Base-by-base conservation (phyloP, 2,113 vertebrate species). In the Heteronetta atricapilla region DNA sequence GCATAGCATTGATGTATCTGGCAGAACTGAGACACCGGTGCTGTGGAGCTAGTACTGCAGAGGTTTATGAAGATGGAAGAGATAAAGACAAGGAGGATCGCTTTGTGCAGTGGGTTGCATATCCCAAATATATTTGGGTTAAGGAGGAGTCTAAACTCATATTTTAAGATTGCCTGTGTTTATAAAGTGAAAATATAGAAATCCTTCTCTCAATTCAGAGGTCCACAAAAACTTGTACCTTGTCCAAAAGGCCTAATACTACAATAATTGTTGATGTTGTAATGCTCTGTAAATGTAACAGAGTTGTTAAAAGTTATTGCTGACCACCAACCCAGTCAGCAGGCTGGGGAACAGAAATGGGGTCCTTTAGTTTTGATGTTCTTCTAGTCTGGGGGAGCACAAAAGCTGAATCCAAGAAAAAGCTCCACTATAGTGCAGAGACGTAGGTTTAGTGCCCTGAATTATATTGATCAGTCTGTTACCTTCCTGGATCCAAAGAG, bases 371-470 rank as follows among this genome's bases (percentile, higher is more conserved):
- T 29, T 67, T 29, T 38, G 11, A 28, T 77, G 23, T 42, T n/a
- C 3, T 44, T 84, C 42, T 59, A 50, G 11, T n/a, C 18, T 13
- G 8, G 46, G 28, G 66, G 40, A 74, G 31, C 42, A n/a, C 28
- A 77, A 78, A 78, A 89, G 8, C 16, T 84, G 33, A 74, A 78
- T 13, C 14, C 44, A 72, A 17, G 26, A 40, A 69, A 52, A 62
- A 59, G 18, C 1, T 10, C 11, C 11, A 4, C 7, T 46, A 11
- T 67, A 13, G 10, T 73, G 23, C 8, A 33, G 18, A 64, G 59
- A 29, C 3, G 4, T 11, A 33, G 33, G 9, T 20, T 89, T 53
- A 44, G 11, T 50, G 69, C 20, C 34, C 1, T 1, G 7, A 0
- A 1, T 55, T 72, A 6, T 21, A 7, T 21, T 26, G 23, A 16